Evolutionary conservation across 1,140 invertebrate genomes (phyloP), one percentile per base, ranked within the genome.

Genomic region (Trichonephila clavipes): DNA sequence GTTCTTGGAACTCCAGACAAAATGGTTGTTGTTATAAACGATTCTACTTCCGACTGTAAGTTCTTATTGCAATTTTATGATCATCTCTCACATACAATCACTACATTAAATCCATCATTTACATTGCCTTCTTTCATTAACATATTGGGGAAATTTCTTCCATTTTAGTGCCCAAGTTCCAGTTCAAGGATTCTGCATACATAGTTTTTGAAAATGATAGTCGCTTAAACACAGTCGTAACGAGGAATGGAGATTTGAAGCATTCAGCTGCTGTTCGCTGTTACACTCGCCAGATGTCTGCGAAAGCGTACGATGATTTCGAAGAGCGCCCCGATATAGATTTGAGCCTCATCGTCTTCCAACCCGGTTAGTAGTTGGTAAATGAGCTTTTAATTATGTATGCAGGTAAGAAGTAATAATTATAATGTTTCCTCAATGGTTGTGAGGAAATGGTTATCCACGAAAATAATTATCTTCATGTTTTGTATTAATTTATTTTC

Each of bases 241-340:
- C 95, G 0, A 94, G 96, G 16, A 94, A 94, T 81, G 96, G 96
- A 6, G 96, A 96, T 93, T 86, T 96, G 28, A 95, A 94, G 72
- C 95, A 95, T 19, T 94, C 94, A 62, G 95, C 96, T 19, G 95
- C 95, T 61, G 95, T 96, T 0, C 94, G 96, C 19, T 96, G 96
- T 94, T 96, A 96, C 94, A 96, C 96, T 1, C 95, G 96, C 34
- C 96, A 96, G 90, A 95, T 94, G 8, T 95, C 95, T 10, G 96
- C 96, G 7, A 94, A 94, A 61, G 96, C 95, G 3, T 95, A 89
- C 10, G 61, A 95, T 72, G 96, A 96, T 94, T 96, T 95, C 83
- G 92, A 95, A 61, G 96, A 96, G 88, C 94, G 96, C 88, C 96
- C 96, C 1, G 94, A 96, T 94, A 95, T 95, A 18, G 95, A 96